Conservation (phyloP, 2,797 vertebrate genomes). For the Arnoldichthys spilopterus region DNA sequence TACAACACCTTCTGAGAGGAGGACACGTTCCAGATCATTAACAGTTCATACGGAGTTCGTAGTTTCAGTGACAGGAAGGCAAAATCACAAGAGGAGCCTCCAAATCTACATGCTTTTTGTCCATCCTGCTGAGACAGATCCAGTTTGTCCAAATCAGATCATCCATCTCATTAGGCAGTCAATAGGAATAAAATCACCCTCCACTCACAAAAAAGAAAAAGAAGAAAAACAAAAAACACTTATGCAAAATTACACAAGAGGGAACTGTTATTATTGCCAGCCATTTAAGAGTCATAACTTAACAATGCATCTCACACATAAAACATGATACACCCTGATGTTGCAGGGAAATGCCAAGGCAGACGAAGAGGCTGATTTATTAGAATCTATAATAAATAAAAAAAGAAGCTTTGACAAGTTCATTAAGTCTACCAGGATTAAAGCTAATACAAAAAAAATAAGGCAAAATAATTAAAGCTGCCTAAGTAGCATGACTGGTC, state of each 20-base stretch:
- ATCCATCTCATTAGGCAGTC: neutral
- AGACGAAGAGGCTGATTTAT: constrained; percentile 51
- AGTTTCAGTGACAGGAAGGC: neutral
- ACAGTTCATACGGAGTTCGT: neutral
- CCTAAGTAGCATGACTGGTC: constrained; percentile 51
- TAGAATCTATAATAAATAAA: constrained; percentile 60
- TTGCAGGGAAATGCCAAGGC: constrained; percentile 39
- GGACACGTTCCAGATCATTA: neutral
- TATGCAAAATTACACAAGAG: constrained; percentile 3
- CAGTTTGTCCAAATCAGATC: neutral
- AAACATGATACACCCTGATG: constrained; percentile 29
- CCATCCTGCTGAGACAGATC: neutral
- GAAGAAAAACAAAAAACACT: neutral
- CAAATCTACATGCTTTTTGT: neutral
- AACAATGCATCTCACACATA: neutral
- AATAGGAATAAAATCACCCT: neutral
- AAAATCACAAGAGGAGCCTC: neutral
- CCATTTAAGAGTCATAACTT: constrained; percentile 14
- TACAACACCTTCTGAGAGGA: neutral
- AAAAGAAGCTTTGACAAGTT: constrained; percentile 33
- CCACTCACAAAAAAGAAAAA: neutral
- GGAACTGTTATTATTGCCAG: constrained; percentile 38
- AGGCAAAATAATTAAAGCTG: constrained; percentile 53
- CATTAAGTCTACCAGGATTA: constrained; percentile 39
- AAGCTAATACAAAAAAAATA: constrained; percentile 53